A percentile compares a stretch with the other conserved stretches of the same genome.
phyloP scores from a whole-genome alignment of 2,888 invertebrate species.

The Panzeria rudis region DNA sequence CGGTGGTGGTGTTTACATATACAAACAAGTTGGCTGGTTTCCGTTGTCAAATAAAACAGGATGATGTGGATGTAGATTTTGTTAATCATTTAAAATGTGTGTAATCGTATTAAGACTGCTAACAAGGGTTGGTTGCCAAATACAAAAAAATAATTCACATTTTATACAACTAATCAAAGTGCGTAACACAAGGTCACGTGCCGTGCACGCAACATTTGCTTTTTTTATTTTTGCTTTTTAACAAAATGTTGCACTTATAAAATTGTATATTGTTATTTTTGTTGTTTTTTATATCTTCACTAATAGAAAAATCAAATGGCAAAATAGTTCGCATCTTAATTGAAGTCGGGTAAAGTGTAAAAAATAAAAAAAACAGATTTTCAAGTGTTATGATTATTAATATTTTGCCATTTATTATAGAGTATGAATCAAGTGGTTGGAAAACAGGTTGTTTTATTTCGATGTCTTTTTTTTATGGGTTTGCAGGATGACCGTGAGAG shows the following conservation, averaged over 20 bases:
- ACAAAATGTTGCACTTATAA: slow-evolving; percentile 67
- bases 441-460: slow-evolving; percentile 60
- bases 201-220: slow-evolving; percentile 69
- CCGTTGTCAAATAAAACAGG: slow-evolving; percentile 62
- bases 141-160: slow-evolving; percentile 7
- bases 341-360: slow-evolving; percentile 22
- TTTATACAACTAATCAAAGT: slow-evolving; percentile 78
- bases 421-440: slow-evolving; percentile 43
- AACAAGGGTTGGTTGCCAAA: slow-evolving; percentile 58
- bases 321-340: slow-evolving; percentile 67
- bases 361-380: slow-evolving; percentile 66
- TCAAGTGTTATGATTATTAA: slow-evolving; percentile 72
- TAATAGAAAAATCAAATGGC: slow-evolving; percentile 47
- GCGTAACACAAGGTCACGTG: slow-evolving; percentile 79
- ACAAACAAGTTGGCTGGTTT: slow-evolving; percentile 54
- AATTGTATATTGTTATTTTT: slow-evolving; percentile 65
- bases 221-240: slow-evolving; percentile 12
- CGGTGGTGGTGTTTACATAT: slow-evolving; percentile 56
- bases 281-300: slow-evolving; percentile 2
- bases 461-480: slow-evolving; percentile 28
- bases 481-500: slow-evolving; percentile 65
- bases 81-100: slow-evolving; percentile 54
- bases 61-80: slow-evolving; percentile 41
- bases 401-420: slow-evolving; percentile 57
- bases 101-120: slow-evolving; percentile 45